Evolutionary conservation across 2,888 invertebrate species (phyloP).

Genomic region (Gari tellinella): DNA sequence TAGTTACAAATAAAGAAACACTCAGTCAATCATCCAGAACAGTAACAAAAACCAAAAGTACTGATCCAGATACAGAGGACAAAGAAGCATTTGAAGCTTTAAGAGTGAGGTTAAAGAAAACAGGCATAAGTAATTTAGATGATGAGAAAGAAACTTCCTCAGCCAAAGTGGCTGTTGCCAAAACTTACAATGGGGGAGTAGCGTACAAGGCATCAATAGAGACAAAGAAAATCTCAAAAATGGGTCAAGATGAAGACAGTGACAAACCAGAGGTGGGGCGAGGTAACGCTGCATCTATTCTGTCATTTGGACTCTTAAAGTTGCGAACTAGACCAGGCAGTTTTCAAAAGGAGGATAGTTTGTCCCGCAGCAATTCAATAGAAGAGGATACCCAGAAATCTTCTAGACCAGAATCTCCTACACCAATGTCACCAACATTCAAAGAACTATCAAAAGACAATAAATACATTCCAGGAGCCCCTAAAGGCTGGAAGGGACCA

Average conservation of each 20-base stretch:
- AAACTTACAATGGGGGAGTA: conserved; percentile 51
- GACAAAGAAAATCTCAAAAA: conserved; percentile 26
- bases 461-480: conserved; percentile 48
- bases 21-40: neutral
- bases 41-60: conserved; percentile 3
- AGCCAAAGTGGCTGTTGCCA: conserved; percentile 45
- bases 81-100: conserved; percentile 45
- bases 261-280: conserved; percentile 28
- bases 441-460: conserved; percentile 12
- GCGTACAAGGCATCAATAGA: conserved; percentile 45
- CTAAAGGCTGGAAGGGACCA: conserved; percentile 54
- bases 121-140: conserved; percentile 30
- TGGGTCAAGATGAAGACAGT: conserved; percentile 9
- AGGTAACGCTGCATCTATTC: conserved; percentile 32
- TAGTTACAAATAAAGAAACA: neutral
- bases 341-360: conserved; percentile 31
- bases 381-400: conserved; percentile 23
- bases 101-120: conserved; percentile 38
- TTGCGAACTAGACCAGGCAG: conserved; percentile 47
- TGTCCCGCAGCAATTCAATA: conserved; percentile 23
- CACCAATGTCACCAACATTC: conserved; percentile 15
- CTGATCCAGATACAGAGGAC: conserved; percentile 16
- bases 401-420: conserved; percentile 14
- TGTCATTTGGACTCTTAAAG: conserved; percentile 53
- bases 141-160: conserved; percentile 1